Evolutionary conservation across 2,888 invertebrate genomes (phyloP).

Genomic region (Dolichomitus sp.): DNA sequence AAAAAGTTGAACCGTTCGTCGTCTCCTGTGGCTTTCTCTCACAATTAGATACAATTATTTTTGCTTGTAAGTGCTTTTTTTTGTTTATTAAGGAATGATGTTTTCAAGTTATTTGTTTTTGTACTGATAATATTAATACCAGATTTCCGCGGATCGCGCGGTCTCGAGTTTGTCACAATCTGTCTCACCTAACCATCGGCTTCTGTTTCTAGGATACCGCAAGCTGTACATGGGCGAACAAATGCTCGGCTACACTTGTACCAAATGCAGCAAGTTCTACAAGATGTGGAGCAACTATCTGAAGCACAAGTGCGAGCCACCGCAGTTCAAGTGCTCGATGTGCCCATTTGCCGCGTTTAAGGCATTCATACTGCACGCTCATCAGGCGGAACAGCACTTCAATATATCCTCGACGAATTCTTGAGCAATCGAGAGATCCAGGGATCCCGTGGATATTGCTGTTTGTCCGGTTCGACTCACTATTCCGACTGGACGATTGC

Average conservation of each 20-base stretch:
- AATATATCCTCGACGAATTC: constrained; percentile 83
- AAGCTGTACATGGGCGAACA: constrained; percentile 85
- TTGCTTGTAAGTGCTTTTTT: constrained; percentile 56
- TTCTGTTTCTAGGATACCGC: constrained; percentile 85
- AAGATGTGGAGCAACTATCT: constrained; percentile 86
- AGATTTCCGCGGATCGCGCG: constrained; percentile 21
- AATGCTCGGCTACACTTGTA: constrained; percentile 85
- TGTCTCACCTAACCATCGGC: constrained; percentile 51
- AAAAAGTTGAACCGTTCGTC: constrained; percentile 2
- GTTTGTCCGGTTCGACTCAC: constrained; percentile 25
- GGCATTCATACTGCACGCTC: constrained; percentile 85
- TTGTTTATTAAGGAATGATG: constrained; percentile 64
- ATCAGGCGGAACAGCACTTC: constrained; percentile 85
- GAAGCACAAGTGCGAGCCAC: constrained; percentile 85
- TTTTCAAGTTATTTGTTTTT: constrained; percentile 60
- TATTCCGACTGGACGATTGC: constrained; percentile 30
- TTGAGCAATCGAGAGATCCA: constrained; percentile 64
- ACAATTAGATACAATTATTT: constrained; percentile 61
- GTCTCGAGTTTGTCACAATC: constrained; percentile 2
- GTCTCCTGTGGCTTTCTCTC: constrained; percentile 54
- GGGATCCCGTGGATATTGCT: constrained; percentile 18
- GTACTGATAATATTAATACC: constrained; percentile 30
- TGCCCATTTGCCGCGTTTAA: constrained; percentile 85
- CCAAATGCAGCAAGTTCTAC: constrained; percentile 86
- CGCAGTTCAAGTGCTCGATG: constrained; percentile 84